Evolutionary conservation across 2,797 vertebrate genomes (phyloP).

Genomic region (Mormyrops boulengeri): DNA sequence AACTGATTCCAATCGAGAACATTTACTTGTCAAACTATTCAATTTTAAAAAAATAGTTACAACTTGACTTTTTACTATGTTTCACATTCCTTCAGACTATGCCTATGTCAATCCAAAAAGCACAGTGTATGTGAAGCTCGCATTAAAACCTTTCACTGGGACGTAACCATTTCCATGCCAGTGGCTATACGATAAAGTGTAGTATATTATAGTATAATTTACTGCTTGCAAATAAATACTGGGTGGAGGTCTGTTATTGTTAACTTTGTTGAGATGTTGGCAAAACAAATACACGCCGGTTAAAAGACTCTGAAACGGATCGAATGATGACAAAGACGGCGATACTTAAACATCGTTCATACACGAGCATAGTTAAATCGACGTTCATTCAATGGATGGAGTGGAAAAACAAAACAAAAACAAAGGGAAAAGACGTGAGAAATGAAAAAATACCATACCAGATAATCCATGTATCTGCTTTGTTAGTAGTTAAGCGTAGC

Average conservation of each 20-base stretch:
- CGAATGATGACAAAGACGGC: neutral
- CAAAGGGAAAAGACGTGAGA: neutral
- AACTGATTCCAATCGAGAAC: neutral
- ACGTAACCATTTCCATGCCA: neutral
- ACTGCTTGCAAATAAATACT: neutral
- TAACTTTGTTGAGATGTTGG: neutral
- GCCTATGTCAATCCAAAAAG: neutral
- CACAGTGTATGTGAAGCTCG: neutral
- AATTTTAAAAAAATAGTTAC: neutral
- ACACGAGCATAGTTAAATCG: neutral
- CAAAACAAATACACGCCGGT: neutral
- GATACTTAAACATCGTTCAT: neutral
- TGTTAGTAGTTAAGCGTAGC: constrained; percentile 32
- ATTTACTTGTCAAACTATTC: neutral
- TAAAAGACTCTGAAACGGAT: neutral
- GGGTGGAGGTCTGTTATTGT: neutral
- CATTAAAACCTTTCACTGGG: neutral
- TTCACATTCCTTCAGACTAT: neutral
- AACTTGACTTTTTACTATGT: neutral
- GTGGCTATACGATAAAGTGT: neutral
- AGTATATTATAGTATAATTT: neutral
- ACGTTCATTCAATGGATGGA: neutral
- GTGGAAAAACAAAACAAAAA: constrained; percentile 33
- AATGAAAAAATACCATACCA: constrained; percentile 47
- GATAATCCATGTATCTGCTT: constrained; percentile 67